Base-by-base conservation (phyloP, 2,888 invertebrate genomes). In the Agrypnus murinus region DNA sequence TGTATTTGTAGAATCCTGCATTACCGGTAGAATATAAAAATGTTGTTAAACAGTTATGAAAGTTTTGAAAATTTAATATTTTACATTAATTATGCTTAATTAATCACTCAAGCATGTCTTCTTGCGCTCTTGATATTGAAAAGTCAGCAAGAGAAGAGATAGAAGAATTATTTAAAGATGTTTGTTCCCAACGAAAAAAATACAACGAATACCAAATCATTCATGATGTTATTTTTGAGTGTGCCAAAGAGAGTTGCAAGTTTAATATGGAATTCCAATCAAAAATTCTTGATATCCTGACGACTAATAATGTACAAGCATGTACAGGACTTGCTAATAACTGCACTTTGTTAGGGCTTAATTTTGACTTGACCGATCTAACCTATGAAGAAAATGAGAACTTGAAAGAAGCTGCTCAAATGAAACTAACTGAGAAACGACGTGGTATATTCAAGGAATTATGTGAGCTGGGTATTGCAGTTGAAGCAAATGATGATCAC, bases 321-420 rank as follows among this genome's bases (percentile, higher is more conserved):
- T 71, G 58, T 45, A 50, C 66, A 40, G 57, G 40, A 17, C 31
- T 70, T 3, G 9, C 36, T 17, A 40, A n/a, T 0, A 45, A 66
- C 3, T 19, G 48, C 15, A 71, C 43, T 7, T 34, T 71, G 19
- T 38, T 75, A 19, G 72, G 65, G 32, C 81, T 85, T 5, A 73
- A 72, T 6, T 69, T 82, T 53, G 78, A 80, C 2, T 76, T 79
- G 45, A 71, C 73, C 63, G 80, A 83, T 34, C 78, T 86, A 25
- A 83, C 72, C 59, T 81, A 79, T 46, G 76, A 81, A 58, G 87
- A 87, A 71, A 82, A 80, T 70, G 71, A 81, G 55, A 63, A 77
- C 10, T 74, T 84, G 2, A 83, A 78, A 73, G 78, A 72, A 69
- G 78, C 72, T 5, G 75, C 83, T 0, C 84, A 84, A 75, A 73